Base-by-base conservation (phyloP, 2,888 invertebrate species). In the Cephus nigrinus region DNA sequence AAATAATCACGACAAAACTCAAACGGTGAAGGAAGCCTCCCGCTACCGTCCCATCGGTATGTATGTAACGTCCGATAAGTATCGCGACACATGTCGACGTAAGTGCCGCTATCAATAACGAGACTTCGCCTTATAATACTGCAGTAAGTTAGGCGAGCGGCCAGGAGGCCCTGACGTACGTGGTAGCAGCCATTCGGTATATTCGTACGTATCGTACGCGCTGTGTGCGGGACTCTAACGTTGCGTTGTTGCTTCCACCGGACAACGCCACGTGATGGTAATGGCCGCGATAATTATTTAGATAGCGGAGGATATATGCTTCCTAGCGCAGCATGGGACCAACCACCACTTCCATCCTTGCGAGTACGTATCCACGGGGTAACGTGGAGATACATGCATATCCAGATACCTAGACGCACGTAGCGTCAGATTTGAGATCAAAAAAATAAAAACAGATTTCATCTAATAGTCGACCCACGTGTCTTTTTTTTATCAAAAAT, bases 271-370 rank as follows among this genome's bases (percentile, higher is more conserved):
- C 87, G 88, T 87, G 88, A 89, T 88, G 88, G 87, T 89, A 89
- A 89, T 88, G 88, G 88, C 87, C 82, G 89, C 86, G 89, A 89
- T 89, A 89, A 89, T 89, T 89, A 89, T 89, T 89, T 88, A 89
- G 89, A 89, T 89, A 89, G 86, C 87, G 86, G 86, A 87, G 88
- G 88, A 89, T 89, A 87, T 88, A 89, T 88, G 89, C 87, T 88
- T 88, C 87, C 88, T 88, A 89, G 85, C 88, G 84, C 88, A 87
- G 88, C 89, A 88, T 89, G 89, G 84, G 87, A 88, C 87, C 87
- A 84, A 74, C 82, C 87, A 85, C 86, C 85, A 86, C 85, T 87
- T 85, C 82, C 85, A 85, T 82, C 32, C 71, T 31, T 2, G 55
- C 23, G 23, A 55, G 55, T 23, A 9, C 23, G 9, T 23, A 40